phyloP scores from a whole-genome alignment of 2,113 vertebrate genomes.

The Psettodes erumei region DNA sequence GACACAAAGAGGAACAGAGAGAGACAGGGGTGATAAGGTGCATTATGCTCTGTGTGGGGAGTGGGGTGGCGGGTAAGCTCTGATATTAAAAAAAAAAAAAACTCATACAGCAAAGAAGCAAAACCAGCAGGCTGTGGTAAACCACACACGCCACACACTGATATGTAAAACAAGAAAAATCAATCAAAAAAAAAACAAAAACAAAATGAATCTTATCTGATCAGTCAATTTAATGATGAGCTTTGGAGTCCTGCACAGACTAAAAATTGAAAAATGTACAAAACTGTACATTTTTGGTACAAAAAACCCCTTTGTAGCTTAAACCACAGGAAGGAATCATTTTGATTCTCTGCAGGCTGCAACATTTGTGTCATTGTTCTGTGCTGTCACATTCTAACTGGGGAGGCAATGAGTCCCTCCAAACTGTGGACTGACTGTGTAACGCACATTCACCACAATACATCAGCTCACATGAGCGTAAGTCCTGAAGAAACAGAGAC shows the following conservation, averaged over 20 bases:
- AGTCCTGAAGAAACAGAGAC: not conserved
- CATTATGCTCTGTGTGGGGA: conserved; percentile 58
- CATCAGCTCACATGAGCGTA: not conserved
- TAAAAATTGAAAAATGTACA: too few species aligned
- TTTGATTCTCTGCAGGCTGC: too few species aligned
- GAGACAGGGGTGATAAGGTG: conserved; percentile 61
- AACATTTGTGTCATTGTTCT: too few species aligned
- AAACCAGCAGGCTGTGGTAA: conserved; percentile 48
- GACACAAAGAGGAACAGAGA: conserved; percentile 55
- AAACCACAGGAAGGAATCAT: too few species aligned
- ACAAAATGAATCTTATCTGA: too few species aligned
- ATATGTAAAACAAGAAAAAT: not conserved
- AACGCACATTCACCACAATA: not conserved
- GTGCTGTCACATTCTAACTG: too few species aligned
- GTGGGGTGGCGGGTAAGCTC: conserved; percentile 39
- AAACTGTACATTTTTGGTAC: too few species aligned
- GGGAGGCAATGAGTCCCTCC: not conserved
- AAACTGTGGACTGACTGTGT: not conserved
- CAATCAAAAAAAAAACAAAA: too few species aligned
- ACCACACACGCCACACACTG: conserved; percentile 34
- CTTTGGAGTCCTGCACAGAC: too few species aligned
- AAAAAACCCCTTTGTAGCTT: too few species aligned
- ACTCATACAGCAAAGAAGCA: conserved; percentile 49
- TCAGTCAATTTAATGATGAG: too few species aligned
- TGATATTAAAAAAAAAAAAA: conserved; percentile 17